Percentiles rank a stretch among this genome's conserved stretches.
Conservation (phyloP, 2,113 vertebrate genomes). For the Cheilinus undulatus region DNA sequence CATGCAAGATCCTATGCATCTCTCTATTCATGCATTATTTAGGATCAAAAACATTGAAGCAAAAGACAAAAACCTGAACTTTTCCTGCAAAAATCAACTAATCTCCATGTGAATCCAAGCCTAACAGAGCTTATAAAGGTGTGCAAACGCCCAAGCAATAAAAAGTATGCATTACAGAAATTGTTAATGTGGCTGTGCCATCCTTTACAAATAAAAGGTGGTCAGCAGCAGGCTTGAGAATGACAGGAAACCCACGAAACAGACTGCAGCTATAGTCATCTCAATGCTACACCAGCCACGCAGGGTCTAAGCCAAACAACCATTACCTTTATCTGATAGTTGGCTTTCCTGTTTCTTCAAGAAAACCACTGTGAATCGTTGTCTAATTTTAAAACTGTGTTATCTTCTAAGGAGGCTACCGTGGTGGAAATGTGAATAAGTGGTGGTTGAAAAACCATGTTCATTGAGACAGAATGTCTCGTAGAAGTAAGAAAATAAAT, state of each 20-base stretch:
- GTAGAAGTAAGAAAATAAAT: not conserved
- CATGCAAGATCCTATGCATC: slow-evolving; percentile 2
- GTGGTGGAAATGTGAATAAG: not conserved
- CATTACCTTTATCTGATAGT: slow-evolving; percentile 64
- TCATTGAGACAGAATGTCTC: no score
- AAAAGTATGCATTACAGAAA: not conserved
- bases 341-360: slow-evolving; percentile 57
- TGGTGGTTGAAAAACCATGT: not conserved
- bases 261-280: slow-evolving; percentile 48
- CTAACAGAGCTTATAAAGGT: slow-evolving; percentile 21
- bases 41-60: not conserved
- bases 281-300: slow-evolving; percentile 43
- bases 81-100: slow-evolving; percentile 5
- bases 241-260: slow-evolving; percentile 43
- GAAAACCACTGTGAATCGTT: not conserved
- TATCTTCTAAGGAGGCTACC: not conserved
- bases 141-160: slow-evolving; percentile 10
- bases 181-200: slow-evolving; percentile 8
- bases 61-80: slow-evolving; percentile 6
- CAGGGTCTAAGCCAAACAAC: slow-evolving; percentile 51
- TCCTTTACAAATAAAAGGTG: slow-evolving; percentile 1
- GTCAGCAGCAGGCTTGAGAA: not conserved
- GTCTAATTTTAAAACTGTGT: not conserved
- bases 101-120: slow-evolving; percentile 22
- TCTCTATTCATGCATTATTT: not conserved